These are phyloP conservation scores for Lamprologus speciosus DNA, from an alignment of 2,113 vertebrate genomes.

Conservation along the genomic window DNA sequence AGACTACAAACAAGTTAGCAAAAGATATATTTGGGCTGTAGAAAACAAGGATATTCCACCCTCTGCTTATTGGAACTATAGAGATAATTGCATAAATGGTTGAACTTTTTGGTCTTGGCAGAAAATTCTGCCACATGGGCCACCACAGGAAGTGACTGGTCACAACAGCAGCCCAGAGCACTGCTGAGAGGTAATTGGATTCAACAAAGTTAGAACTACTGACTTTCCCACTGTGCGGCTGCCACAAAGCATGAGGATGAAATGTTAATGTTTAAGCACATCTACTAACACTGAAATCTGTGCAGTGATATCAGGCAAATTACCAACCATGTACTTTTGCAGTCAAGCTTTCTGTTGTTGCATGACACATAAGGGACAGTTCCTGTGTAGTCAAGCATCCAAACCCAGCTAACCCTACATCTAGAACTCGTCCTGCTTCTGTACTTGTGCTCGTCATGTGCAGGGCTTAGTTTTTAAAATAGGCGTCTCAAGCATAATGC, in stretches of 20 bases:
- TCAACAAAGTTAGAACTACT: neutral
- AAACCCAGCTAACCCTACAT: neutral
- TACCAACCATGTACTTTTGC: neutral
- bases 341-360: neutral
- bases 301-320: neutral
- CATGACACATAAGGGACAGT: neutral
- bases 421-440: neutral
- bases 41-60: neutral
- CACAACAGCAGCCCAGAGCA: neutral
- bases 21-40: neutral
- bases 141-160: slow-evolving; percentile 40
- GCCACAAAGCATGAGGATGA: neutral
- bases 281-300: neutral
- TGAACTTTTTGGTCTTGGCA: neutral
- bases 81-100: neutral
- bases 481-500: neutral
- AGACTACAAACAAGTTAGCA: neutral
- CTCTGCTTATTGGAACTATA: neutral
- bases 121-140: neutral
- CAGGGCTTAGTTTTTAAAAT: neutral
- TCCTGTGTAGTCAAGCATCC: neutral
- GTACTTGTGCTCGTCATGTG: neutral
- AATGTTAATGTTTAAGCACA: neutral
- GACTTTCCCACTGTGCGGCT: neutral
- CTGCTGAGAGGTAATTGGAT: neutral